Evolutionary conservation across 2,888 invertebrate genomes (phyloP).

Genomic region (Macroteleia sp.): DNA sequence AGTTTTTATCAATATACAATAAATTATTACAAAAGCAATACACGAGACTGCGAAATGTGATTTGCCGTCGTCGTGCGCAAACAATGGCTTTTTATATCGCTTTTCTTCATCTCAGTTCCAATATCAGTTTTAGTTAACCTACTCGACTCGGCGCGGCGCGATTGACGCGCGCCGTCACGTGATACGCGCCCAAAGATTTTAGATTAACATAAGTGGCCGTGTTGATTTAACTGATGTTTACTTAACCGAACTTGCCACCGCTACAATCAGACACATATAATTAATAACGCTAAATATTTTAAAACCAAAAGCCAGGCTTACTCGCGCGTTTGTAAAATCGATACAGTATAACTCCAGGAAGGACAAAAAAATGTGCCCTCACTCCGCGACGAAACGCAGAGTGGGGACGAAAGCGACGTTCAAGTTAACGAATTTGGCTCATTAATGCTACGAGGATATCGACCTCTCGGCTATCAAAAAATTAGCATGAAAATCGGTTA

Average conservation of each 20-base stretch:
- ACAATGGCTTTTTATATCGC: slow-evolving; percentile 54
- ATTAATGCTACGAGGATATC: slow-evolving; percentile 20
- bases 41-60: slow-evolving; percentile 46
- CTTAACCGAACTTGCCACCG: slow-evolving; percentile 49
- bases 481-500: slow-evolving; percentile 20
- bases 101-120: slow-evolving; percentile 51
- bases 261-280: slow-evolving; percentile 51
- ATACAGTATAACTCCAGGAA: slow-evolving; percentile 17
- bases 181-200: slow-evolving; percentile 46
- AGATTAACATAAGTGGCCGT: slow-evolving; percentile 56
- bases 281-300: slow-evolving; percentile 58
- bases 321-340: slow-evolving; percentile 29
- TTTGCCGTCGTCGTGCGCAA: slow-evolving; percentile 54
- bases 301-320: slow-evolving; percentile 35
- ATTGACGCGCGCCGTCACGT: slow-evolving; percentile 42
- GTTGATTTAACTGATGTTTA: slow-evolving; percentile 57
- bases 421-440: slow-evolving; percentile 25
- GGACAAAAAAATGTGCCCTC: slow-evolving; percentile 17
- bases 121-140: slow-evolving; percentile 51
- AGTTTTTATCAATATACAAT: slow-evolving; percentile 57
- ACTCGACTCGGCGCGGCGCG: slow-evolving; percentile 19
- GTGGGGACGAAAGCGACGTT: slow-evolving; percentile 7
- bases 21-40: slow-evolving; percentile 58
- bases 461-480: slow-evolving; percentile 14
- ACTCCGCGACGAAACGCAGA: neutral